A percentile compares a stretch with the other conserved stretches of the same genome.
phyloP scores from a whole-genome alignment of 2,113 vertebrate genomes.

The Dromas ardeola region DNA sequence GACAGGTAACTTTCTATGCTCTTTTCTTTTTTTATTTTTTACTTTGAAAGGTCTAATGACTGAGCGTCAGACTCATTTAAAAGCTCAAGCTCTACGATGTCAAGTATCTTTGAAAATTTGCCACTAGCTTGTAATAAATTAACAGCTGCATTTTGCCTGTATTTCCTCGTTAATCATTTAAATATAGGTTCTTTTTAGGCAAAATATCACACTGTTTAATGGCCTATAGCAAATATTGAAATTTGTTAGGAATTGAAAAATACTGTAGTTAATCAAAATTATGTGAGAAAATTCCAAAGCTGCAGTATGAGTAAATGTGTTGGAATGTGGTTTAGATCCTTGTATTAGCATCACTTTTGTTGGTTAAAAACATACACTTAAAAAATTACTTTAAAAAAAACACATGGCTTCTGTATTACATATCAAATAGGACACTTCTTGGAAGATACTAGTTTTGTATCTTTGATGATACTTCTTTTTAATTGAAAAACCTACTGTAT shows the following conservation, averaged over 20 bases:
- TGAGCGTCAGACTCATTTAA: not conserved
- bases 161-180: not conserved
- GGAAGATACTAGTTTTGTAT: not conserved
- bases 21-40: not conserved
- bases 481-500: not conserved
- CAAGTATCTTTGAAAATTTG: not conserved
- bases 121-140: not conserved
- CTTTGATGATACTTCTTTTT: not conserved
- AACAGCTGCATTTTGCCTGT: not conserved
- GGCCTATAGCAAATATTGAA: not conserved
- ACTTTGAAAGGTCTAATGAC: not conserved
- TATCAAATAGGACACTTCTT: not conserved
- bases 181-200: not conserved
- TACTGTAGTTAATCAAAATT: not conserved
- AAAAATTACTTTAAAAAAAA: not conserved
- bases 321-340: not conserved
- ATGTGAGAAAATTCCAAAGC: not conserved
- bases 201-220: not conserved
- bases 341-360: not conserved
- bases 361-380: not conserved
- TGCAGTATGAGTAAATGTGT: not conserved
- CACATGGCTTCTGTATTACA: not conserved
- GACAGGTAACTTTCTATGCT: conserved; percentile 78
- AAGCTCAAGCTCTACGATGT: not conserved
- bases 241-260: not conserved